phyloP scores from a whole-genome alignment of 2,113 vertebrate species.

The Eudorcas thomsonii region DNA sequence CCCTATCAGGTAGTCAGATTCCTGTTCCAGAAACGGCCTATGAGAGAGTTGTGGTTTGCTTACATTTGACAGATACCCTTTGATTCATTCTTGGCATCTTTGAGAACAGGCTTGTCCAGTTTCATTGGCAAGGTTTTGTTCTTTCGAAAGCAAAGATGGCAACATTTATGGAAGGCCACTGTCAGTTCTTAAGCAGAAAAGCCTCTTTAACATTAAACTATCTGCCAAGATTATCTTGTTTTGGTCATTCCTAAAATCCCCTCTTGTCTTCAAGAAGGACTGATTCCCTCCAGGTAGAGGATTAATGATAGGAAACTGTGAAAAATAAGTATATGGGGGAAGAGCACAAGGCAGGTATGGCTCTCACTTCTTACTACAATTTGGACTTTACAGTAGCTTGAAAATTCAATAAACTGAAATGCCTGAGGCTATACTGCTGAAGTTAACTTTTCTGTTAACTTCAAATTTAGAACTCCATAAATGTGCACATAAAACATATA shows the following conservation, averaged over 20 bases:
- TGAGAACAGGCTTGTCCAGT: slow-evolving; percentile 69
- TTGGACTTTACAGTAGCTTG: neutral
- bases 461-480: neutral
- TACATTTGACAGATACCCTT: slow-evolving; percentile 47
- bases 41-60: neutral
- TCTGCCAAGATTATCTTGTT: neutral
- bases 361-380: neutral
- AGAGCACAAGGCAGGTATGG: neutral
- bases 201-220: neutral
- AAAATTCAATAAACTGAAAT: neutral
- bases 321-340: neutral
- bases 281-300: neutral
- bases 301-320: neutral
- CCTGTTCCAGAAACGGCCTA: neutral
- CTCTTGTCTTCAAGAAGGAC: neutral
- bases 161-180: neutral
- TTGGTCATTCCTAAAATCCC: neutral
- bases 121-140: slow-evolving; percentile 56
- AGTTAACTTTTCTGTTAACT: neutral
- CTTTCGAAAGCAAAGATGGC: slow-evolving; percentile 31
- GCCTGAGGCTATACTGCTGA: neutral
- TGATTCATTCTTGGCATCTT: slow-evolving; percentile 47
- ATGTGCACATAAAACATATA: neutral
- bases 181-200: neutral
- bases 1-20: neutral